Base-by-base conservation (phyloP, 2,113 vertebrate species). In the Pungitius pungitius region DNA sequence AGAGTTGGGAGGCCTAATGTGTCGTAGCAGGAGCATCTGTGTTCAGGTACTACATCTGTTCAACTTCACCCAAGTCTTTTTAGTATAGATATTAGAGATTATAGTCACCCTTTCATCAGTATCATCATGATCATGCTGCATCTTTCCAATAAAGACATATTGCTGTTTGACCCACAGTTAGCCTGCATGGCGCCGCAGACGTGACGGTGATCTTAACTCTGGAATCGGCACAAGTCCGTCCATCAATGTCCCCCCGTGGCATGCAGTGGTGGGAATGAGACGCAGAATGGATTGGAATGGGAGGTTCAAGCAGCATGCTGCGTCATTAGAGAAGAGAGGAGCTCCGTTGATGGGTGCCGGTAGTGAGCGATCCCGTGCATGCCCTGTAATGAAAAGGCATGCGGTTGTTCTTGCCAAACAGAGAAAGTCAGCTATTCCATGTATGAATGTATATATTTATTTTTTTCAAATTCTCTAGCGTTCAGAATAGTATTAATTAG, bases 221-320 rank as follows among this genome's bases (percentile, higher is more conserved):
- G 80, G 64, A 72, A 76, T 69, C 63, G 71, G 61, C 27, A 2
- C 58, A 24, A 30, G 55, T 78, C 81, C 82, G 82, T 90, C 73
- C 73, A 85, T 92, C 87, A 87, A 27, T 63, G 81, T 79, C 78
- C 64, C 40, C n/a, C n/a, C n/a, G n/a, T 40, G 57, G 65, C 0
- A 8, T 72, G 73, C 57, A 57, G 69, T 59, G 57, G 47, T 10
- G 27, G 61, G 35, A 33, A 83, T 84, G 83, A 88, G 86, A 81
- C 26, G 56, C 42, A 78, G 69, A 30, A 73, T 59, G 69, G 85
- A 87, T 85, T 86, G 79, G 84, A 84, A 77, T 30, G 66, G 80
- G 67, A 81, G 78, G 70, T 79, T 81, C 5, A 3, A 57, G 79
- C 51, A 54, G 75, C 49, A 30, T 10, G 71, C 68, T 89, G 87